Percentiles rank a stretch among this genome's conserved stretches.
Evolutionary conservation across 2,888 invertebrate genomes (phyloP).

Genomic region (Escarpia spicata): DNA sequence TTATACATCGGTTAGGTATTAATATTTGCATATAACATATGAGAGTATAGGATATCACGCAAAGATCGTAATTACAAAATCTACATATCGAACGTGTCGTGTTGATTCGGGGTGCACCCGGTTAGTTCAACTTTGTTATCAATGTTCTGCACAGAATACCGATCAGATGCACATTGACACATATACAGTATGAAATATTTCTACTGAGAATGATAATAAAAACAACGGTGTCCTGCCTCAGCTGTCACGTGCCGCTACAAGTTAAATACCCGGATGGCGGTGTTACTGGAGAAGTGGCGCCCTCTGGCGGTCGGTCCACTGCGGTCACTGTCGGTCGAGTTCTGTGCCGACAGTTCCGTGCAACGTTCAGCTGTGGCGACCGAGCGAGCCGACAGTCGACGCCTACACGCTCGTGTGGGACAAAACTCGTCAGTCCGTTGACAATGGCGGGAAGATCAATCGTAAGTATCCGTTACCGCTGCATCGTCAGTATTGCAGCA

Average conservation of each 20-base stretch:
- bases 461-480: neutral
- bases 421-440: neutral
- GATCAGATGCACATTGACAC: no score
- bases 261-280: neutral
- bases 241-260: neutral
- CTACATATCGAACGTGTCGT: no score
- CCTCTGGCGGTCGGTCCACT: neutral
- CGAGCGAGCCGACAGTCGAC: neutral
- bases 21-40: no score
- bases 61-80: no score
- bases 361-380: neutral
- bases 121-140: no score
- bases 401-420: neutral
- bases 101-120: no score
- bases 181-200: no score
- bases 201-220: no score
- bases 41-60: no score
- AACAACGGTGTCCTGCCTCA: neutral
- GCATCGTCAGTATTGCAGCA: neutral
- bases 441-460: neutral
- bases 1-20: no score
- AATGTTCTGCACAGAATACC: no score
- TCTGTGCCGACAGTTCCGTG: neutral
- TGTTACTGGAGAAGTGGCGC: neutral
- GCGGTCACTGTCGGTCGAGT: neutral